A percentile compares a stretch with the other conserved stretches of the same genome.
phyloP scores from a whole-genome alignment of 2,797 vertebrate species.

The Pelobates cultripes region DNA sequence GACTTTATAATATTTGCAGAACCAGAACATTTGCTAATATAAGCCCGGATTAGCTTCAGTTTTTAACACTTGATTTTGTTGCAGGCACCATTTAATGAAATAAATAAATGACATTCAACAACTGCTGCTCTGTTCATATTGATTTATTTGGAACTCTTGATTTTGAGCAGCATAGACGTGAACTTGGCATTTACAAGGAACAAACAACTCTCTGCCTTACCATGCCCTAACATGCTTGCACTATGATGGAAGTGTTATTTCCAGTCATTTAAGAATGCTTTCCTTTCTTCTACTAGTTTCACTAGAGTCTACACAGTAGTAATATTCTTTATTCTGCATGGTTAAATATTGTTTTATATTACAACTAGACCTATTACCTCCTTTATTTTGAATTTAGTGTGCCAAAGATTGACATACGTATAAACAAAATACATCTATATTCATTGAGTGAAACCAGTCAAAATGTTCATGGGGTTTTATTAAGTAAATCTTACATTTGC shows the following conservation, averaged over 20 bases:
- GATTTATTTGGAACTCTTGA: constrained; percentile 50
- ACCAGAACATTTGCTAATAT: background rate
- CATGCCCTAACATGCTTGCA: constrained; percentile 31
- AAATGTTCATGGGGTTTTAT: background rate
- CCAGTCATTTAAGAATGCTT: constrained; percentile 30
- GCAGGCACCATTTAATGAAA: constrained; percentile 54
- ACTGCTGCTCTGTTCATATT: constrained; percentile 44
- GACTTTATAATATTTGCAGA: too few relatives aligned
- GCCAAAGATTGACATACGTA: constrained; percentile 7
- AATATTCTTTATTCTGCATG: constrained; percentile 12
- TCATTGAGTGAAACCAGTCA: background rate
- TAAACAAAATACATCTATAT: constrained; percentile 13
- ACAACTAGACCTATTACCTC: background rate
- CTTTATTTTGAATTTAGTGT: background rate
- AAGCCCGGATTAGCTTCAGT: background rate
- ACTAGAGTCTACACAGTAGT: constrained; percentile 17
- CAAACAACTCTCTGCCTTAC: background rate
- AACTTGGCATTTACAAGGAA: constrained; percentile 56
- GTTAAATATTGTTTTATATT: constrained; percentile 6
- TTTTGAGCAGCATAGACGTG: constrained; percentile 44
- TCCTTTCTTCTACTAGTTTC: constrained; percentile 51
- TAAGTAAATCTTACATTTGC: too few relatives aligned
- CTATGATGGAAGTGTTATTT: constrained; percentile 34
- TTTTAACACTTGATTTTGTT: background rate
- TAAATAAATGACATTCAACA: constrained; percentile 33